Evolutionary conservation across 2,113 vertebrate species (phyloP).

Genomic region (Callorhinus ursinus): DNA sequence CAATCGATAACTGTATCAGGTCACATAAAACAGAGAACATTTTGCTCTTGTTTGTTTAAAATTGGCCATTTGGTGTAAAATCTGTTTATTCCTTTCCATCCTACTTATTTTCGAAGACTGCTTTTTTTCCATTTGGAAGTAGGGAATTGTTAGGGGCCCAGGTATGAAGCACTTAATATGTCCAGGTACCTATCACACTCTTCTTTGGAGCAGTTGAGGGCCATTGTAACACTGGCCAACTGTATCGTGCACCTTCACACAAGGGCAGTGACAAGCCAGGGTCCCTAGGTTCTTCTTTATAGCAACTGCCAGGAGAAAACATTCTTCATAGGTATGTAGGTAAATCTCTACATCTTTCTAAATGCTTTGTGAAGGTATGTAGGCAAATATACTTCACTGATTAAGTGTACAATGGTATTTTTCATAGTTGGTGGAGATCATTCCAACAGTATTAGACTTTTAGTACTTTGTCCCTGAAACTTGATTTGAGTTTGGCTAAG

Average conservation of each 20-base stretch:
- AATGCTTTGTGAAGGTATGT: neutral
- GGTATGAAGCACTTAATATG: neutral
- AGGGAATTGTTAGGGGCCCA: neutral
- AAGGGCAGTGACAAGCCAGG: neutral
- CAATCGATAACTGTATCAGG: neutral
- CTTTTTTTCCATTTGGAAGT: neutral
- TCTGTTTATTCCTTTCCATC: neutral
- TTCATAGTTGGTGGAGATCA: neutral
- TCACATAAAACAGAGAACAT: neutral
- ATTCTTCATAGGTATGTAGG: neutral
- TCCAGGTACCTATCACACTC: neutral
- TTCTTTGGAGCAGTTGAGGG: neutral
- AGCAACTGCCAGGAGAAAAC: neutral
- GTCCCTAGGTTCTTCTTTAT: neutral
- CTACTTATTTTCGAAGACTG: neutral
- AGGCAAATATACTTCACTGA: neutral
- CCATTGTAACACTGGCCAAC: neutral
- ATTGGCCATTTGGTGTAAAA: neutral
- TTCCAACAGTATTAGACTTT: neutral
- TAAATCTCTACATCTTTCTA: neutral
- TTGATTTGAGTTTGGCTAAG: slow-evolving; percentile 5
- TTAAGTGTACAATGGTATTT: neutral
- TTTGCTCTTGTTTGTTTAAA: slow-evolving; percentile 9
- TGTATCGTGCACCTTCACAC: neutral
- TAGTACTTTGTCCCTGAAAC: neutral